A percentile compares a stretch with the other conserved stretches of the same genome.
Conservation (phyloP, 2,888 invertebrate species). For the Drosophila mimetica region DNA sequence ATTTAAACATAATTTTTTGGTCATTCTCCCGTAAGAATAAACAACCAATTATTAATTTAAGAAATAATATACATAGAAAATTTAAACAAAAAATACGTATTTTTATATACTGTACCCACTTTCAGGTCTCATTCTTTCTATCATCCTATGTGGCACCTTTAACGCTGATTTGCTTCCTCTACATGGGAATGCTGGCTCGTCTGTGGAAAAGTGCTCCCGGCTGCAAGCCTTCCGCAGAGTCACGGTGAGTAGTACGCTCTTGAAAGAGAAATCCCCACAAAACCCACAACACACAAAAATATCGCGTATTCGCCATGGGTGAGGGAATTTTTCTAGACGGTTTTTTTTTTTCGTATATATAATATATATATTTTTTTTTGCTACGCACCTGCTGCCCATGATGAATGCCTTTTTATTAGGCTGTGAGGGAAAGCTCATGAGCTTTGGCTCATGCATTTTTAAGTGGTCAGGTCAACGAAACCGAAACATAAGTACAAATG, state of each 20-base stretch:
- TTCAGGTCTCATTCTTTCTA: constrained; percentile 93
- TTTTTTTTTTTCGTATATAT: not conserved
- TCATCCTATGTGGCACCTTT: constrained; percentile 95
- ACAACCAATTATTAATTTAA: too few species aligned
- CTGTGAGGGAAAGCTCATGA: constrained; percentile 43
- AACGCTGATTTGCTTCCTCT: constrained; percentile 93
- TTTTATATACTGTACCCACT: too few species aligned
- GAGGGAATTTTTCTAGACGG: not conserved
- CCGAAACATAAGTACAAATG: constrained; percentile 2
- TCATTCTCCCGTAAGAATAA: too few species aligned
- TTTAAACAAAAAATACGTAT: too few species aligned
- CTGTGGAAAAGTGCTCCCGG: constrained; percentile 93
- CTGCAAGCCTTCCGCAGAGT: constrained; percentile 91
- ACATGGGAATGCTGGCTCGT: constrained; percentile 94
- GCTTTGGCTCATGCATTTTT: constrained; percentile 65
- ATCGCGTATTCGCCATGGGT: constrained; percentile 44
- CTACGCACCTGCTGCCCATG: constrained; percentile 51
- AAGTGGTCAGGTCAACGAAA: constrained; percentile 48
- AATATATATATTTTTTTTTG: not conserved
- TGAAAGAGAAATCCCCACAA: not conserved
- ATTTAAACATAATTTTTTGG: too few species aligned
- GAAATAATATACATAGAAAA: too few species aligned
- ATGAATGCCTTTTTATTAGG: constrained; percentile 65
- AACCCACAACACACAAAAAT: constrained; percentile 16
- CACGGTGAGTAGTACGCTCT: constrained; percentile 80